phyloP scores from a whole-genome alignment of 1,140 invertebrate species.

The Pseudomyrmex dendroicus region DNA sequence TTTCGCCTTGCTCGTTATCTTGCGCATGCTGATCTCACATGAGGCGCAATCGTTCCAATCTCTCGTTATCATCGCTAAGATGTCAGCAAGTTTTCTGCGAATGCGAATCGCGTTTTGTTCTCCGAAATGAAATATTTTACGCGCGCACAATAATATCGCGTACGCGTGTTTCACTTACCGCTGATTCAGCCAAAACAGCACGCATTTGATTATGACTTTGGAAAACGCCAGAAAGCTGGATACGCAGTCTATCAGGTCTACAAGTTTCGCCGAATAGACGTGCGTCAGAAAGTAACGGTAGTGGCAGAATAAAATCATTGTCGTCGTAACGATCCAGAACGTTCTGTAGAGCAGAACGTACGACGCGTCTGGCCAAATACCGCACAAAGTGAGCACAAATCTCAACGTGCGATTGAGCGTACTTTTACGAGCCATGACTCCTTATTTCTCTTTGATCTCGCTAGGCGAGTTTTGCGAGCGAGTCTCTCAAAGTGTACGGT shows the following conservation, averaged over 20 bases:
- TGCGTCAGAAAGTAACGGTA: background rate
- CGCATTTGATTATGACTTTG: conserved; percentile 4
- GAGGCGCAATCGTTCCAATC: conserved; percentile 12
- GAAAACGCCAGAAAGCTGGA: background rate
- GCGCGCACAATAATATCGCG: background rate
- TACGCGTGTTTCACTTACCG: background rate
- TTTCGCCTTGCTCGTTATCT: conserved; percentile 13
- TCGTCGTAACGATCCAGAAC: conserved; percentile 9
- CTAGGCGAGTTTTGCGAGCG: no score
- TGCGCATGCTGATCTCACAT: background rate
- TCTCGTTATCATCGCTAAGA: background rate
- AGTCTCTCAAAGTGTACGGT: background rate
- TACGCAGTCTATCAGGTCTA: conserved; percentile 1
- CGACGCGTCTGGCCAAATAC: background rate
- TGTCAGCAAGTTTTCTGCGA: conserved; percentile 20
- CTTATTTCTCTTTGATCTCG: background rate
- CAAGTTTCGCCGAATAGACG: background rate
- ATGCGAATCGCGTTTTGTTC: background rate
- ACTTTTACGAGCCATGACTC: conserved; percentile 1
- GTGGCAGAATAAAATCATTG: background rate
- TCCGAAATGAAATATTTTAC: background rate
- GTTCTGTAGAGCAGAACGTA: background rate
- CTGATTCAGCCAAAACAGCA: conserved; percentile 22
- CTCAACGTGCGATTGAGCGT: background rate
- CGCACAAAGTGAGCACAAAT: conserved; percentile 27